Conservation (phyloP, 2,888 invertebrate species). For the Monopis laevigella region DNA sequence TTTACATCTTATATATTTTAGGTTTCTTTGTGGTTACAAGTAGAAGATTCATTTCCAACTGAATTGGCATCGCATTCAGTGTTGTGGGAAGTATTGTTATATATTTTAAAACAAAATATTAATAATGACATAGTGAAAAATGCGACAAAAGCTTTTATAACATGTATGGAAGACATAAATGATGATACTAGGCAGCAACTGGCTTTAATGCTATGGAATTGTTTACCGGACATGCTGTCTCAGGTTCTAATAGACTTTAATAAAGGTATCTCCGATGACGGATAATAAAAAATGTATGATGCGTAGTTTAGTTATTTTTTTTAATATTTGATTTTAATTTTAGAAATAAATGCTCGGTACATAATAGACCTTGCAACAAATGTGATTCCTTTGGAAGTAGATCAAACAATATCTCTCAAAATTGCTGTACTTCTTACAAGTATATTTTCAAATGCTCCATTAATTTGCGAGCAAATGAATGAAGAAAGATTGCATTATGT, state of each 20-base stretch:
- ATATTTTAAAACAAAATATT: slow-evolving; percentile 35
- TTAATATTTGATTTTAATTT: too few species aligned
- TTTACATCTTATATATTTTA: slow-evolving; percentile 18
- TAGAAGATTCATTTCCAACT: slow-evolving; percentile 39
- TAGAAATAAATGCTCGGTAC: slow-evolving; percentile 43
- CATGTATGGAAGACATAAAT: slow-evolving; percentile 35
- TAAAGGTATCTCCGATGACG: too few species aligned
- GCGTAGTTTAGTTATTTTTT: too few species aligned
- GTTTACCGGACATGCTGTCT: slow-evolving; percentile 41
- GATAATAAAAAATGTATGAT: too few species aligned
- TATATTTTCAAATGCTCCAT: slow-evolving; percentile 34
- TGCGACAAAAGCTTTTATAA: slow-evolving; percentile 36
- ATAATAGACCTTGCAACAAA: slow-evolving; percentile 42
- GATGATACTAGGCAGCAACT: slow-evolving; percentile 34
- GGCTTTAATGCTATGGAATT: slow-evolving; percentile 36
- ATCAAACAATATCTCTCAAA: slow-evolving; percentile 34
- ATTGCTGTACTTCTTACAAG: slow-evolving; percentile 41
- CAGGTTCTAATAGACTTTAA: slow-evolving; percentile 37
- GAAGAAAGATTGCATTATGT: slow-evolving; percentile 32
- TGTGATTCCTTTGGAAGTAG: slow-evolving; percentile 33
- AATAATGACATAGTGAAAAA: slow-evolving; percentile 30
- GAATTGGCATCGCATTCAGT: slow-evolving; percentile 36
- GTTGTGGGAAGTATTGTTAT: slow-evolving; percentile 46
- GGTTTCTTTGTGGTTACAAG: slow-evolving; percentile 51
- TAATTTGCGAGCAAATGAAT: slow-evolving; percentile 21